Evolutionary conservation across 2,113 vertebrate species (phyloP).

Genomic region (Mus spicilegus): DNA sequence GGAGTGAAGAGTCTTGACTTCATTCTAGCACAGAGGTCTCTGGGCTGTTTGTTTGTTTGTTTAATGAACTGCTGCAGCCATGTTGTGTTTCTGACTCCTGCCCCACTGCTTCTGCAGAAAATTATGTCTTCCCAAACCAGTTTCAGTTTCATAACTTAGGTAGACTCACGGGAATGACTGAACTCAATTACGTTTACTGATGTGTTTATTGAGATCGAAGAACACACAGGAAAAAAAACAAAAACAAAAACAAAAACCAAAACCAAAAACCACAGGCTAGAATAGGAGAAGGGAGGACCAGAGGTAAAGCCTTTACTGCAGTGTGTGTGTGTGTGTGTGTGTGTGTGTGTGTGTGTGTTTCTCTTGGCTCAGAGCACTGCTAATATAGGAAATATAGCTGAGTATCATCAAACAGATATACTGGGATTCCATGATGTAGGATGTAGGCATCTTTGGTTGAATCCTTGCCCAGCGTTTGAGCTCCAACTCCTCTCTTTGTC

Average conservation of each 20-base stretch:
- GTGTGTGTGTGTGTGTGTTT: neutral
- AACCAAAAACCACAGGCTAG: neutral
- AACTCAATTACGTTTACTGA: neutral
- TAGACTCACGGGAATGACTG: neutral
- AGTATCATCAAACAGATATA: neutral
- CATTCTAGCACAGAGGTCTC: neutral
- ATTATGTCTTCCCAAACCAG: neutral
- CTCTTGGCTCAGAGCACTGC: neutral
- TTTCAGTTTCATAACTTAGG: neutral
- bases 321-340: neutral
- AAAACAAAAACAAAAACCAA: no score
- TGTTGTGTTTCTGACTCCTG: neutral
- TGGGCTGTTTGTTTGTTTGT: no score
- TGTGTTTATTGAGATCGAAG: neutral
- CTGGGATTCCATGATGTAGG: neutral
- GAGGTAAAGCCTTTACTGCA: neutral
- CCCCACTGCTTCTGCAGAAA: neutral
- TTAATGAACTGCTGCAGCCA: neutral
- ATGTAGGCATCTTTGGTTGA: neutral
- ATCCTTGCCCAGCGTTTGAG: neutral
- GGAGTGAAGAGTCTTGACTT: neutral
- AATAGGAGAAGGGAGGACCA: neutral
- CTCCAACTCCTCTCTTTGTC: no score
- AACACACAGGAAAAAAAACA: neutral
- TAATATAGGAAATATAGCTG: neutral